Conservation (phyloP, 37 sponge, comb jelly and placozoan genomes). For the Bolinopsis microptera region DNA sequence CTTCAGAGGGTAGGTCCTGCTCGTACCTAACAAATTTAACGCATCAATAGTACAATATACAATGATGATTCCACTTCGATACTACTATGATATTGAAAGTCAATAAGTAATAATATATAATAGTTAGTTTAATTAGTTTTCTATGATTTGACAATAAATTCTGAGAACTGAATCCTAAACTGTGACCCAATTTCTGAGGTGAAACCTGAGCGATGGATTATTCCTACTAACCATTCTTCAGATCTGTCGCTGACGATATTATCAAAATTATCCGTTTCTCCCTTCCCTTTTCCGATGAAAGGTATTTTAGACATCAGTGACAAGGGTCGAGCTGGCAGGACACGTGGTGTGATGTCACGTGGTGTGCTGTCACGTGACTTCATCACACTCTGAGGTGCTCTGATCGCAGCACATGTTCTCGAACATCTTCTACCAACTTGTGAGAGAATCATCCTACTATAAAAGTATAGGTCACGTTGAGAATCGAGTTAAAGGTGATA, state of each 20-base stretch:
- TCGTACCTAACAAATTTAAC: slow-evolving; percentile 2
- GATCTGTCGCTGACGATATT: not conserved
- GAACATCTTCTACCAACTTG: not conserved
- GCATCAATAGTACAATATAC: too few relatives aligned
- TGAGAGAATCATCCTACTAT: not conserved
- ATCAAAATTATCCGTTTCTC: not conserved
- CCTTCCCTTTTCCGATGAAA: slow-evolving; percentile 15
- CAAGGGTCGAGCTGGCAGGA: not conserved
- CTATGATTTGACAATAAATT: too few relatives aligned
- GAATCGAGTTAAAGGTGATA: too few relatives aligned
- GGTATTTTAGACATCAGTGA: slow-evolving; percentile 50
- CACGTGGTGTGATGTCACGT: not conserved
- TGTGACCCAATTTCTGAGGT: too few relatives aligned
- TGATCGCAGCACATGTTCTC: not conserved
- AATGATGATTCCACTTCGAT: too few relatives aligned
- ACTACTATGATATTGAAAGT: too few relatives aligned
- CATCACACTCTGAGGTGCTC: not conserved
- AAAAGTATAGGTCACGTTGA: too few relatives aligned
- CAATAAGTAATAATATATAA: too few relatives aligned
- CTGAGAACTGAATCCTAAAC: not conserved
- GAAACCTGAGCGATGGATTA: too few relatives aligned
- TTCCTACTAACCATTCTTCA: slow-evolving; percentile 4
- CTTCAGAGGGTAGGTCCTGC: not conserved
- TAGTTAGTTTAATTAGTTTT: too few relatives aligned
- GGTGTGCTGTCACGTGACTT: not conserved